Evolutionary conservation across 2,888 invertebrate genomes (phyloP).

Genomic region (Pyralis farinalis): DNA sequence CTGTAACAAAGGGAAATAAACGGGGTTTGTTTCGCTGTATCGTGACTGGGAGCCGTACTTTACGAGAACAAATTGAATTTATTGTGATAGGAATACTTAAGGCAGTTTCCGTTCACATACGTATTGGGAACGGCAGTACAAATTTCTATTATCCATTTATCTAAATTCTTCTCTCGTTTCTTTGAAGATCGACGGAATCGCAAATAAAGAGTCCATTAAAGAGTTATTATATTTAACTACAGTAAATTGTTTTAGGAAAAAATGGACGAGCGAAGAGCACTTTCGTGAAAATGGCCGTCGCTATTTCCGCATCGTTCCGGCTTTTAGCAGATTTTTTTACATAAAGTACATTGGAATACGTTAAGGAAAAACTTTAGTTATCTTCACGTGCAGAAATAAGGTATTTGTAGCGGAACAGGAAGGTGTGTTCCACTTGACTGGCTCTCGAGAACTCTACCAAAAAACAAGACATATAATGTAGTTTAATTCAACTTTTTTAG

Average conservation of each 20-base stretch:
- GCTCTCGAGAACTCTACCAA: slow-evolving; percentile 45
- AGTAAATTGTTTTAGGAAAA: background rate
- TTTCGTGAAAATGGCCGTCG: background rate
- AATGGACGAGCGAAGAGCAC: background rate
- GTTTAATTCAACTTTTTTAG: slow-evolving; percentile 57
- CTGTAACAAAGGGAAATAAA: slow-evolving; percentile 20
- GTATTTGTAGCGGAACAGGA: slow-evolving; percentile 56
- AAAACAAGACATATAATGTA: slow-evolving; percentile 51
- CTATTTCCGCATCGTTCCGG: background rate
- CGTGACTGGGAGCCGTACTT: slow-evolving; percentile 13
- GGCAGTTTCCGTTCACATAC: background rate
- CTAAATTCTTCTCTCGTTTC: too few relatives aligned
- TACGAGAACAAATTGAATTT: background rate
- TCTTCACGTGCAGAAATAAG: slow-evolving; percentile 30
- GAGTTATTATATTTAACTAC: background rate
- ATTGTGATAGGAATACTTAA: background rate
- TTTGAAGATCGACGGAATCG: background rate
- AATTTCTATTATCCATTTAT: too few relatives aligned
- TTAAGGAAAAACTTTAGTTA: too few relatives aligned
- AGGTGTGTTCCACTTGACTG: slow-evolving; percentile 50
- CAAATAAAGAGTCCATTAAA: background rate
- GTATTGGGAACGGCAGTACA: too few relatives aligned
- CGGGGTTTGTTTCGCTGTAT: slow-evolving; percentile 16
- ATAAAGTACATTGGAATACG: background rate
- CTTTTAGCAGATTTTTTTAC: background rate